Conservation (phyloP, 2,888 invertebrate genomes). For the Drosophila fungiperda region DNA sequence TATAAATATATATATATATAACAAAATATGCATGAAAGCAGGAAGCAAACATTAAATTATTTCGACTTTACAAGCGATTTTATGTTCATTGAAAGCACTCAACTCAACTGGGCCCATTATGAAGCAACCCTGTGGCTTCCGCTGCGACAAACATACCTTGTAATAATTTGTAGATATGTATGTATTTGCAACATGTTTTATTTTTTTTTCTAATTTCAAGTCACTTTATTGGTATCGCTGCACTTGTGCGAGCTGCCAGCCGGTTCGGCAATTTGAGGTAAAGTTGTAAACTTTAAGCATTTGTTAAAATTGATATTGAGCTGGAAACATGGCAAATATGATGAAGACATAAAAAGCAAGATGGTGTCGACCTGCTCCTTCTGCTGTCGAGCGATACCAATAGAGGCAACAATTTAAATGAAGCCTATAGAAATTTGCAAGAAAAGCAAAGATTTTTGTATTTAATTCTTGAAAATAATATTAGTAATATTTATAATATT, state of each 20-base stretch:
- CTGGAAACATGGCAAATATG: constrained; percentile 4
- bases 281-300: constrained; percentile 39
- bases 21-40: constrained; percentile 18
- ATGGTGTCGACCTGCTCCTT: not conserved
- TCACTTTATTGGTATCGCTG: constrained; percentile 23
- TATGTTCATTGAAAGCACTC: constrained; percentile 17
- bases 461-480: too few relatives aligned
- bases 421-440: not conserved
- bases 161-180: not conserved
- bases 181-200: not conserved
- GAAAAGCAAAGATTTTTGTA: not conserved
- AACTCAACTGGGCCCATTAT: constrained; percentile 13
- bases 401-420: not conserved
- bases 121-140: constrained; percentile 26
- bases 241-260: constrained; percentile 14
- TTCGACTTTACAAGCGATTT: constrained; percentile 61
- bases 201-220: constrained; percentile 30
- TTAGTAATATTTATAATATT: not conserved
- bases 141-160: not conserved
- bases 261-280: constrained; percentile 29
- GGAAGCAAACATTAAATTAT: constrained; percentile 66
- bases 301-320: constrained; percentile 37
- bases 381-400: not conserved
- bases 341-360: constrained; percentile 21
- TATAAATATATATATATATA: constrained; percentile 34